Percentiles rank a stretch among this genome's conserved stretches.
phyloP scores from a whole-genome alignment of 2,797 vertebrate species.

The Podarcis siculus region DNA sequence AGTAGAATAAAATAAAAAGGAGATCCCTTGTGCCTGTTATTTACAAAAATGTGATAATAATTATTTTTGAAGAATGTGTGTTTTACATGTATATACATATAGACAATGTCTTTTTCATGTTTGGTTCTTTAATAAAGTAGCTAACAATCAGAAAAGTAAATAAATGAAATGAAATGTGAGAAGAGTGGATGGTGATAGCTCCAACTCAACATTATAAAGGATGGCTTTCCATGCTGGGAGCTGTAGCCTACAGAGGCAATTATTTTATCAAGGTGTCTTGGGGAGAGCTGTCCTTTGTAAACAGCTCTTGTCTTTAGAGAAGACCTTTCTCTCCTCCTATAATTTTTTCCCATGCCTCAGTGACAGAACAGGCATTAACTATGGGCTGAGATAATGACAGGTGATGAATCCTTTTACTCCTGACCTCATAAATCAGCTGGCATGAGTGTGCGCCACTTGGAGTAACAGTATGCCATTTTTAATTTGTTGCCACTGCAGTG shows the following conservation, averaged over 20 bases:
- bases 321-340: constrained; percentile 27
- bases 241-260: constrained; percentile 37
- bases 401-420: constrained; percentile 61
- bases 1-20: neutral
- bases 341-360: constrained; percentile 11
- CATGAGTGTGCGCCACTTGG: constrained; percentile 34
- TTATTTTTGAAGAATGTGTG: neutral
- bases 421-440: constrained; percentile 61
- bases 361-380: constrained; percentile 56
- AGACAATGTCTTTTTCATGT: neutral
- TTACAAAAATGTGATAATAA: neutral
- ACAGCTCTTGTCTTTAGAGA: constrained; percentile 42
- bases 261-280: constrained; percentile 46
- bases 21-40: neutral
- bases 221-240: neutral
- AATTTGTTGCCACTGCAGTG: constrained; percentile 50
- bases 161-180: neutral
- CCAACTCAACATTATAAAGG: neutral
- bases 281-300: constrained; percentile 42
- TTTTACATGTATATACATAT: neutral
- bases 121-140: neutral
- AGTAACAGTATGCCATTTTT: constrained; percentile 38
- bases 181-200: neutral
- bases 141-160: neutral
- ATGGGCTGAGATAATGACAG: constrained; percentile 49